phyloP scores from a whole-genome alignment of 2,797 vertebrate genomes.

The Oreortyx pictus region DNA sequence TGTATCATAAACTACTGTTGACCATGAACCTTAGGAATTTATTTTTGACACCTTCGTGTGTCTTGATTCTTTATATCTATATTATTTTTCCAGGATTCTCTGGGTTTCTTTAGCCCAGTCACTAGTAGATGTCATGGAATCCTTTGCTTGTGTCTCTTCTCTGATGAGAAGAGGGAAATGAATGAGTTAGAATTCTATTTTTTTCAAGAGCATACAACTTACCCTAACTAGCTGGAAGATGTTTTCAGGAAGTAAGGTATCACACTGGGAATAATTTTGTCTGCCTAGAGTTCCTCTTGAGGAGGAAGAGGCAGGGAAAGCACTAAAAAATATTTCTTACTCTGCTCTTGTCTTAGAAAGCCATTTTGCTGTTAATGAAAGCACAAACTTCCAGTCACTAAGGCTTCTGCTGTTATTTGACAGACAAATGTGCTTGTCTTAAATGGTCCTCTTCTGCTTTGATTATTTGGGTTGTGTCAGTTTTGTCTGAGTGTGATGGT shows the following conservation, averaged over 20 bases:
- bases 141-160: neutral
- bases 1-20: neutral
- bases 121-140: neutral
- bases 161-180: neutral
- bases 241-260: neutral
- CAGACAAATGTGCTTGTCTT: slow-evolving; percentile 49
- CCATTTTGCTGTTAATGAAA: slow-evolving; percentile 17
- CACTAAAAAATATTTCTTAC: neutral
- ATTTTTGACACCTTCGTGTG: neutral
- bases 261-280: neutral
- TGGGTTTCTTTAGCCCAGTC: neutral
- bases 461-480: neutral
- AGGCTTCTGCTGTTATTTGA: slow-evolving; percentile 19
- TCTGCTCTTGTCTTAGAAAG: neutral
- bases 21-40: rapidly evolving
- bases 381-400: neutral
- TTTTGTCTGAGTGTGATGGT: slow-evolving; percentile 21
- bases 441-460: slow-evolving; percentile 32
- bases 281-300: neutral
- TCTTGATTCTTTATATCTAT: neutral
- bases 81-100: neutral
- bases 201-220: neutral
- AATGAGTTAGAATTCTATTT: neutral
- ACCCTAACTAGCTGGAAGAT: neutral
- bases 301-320: rapidly evolving